Evolutionary conservation across 2,888 invertebrate species (phyloP).

Genomic region (Drosophila stalkeri): DNA sequence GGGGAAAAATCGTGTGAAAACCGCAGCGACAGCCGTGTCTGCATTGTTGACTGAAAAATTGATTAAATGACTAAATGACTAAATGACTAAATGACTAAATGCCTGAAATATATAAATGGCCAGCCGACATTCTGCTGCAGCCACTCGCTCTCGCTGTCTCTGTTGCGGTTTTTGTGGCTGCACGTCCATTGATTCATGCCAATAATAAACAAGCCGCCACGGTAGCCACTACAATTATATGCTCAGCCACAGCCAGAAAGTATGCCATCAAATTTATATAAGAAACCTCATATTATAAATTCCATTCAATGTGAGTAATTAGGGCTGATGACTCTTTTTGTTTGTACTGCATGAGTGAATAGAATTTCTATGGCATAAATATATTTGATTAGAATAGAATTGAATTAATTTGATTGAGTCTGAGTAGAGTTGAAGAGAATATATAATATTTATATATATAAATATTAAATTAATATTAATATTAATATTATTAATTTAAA

Average conservation of each 20-base stretch:
- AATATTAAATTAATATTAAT: too few species aligned
- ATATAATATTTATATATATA: too few species aligned
- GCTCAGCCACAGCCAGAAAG: conserved; percentile 16
- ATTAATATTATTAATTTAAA: too few species aligned
- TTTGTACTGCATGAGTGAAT: not conserved
- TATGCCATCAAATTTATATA: conserved; percentile 18
- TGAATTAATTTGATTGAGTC: too few species aligned
- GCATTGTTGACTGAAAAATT: conserved; percentile 37
- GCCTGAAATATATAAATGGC: conserved; percentile 45
- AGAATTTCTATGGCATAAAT: not conserved
- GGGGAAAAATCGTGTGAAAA: conserved; percentile 62
- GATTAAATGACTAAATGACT: conserved; percentile 62
- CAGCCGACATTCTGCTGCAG: conserved; percentile 13
- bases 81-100: conserved; percentile 52
- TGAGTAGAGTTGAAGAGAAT: too few species aligned
- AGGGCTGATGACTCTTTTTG: not conserved
- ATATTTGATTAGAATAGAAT: too few species aligned
- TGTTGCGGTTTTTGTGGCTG: conserved; percentile 67
- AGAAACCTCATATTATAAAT: conserved; percentile 12
- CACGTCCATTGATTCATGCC: conserved; percentile 70
- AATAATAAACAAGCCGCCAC: conserved; percentile 56
- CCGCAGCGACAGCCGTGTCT: conserved; percentile 48
- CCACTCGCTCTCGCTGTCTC: conserved; percentile 25
- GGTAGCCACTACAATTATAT: conserved; percentile 40
- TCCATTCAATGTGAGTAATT: not conserved